phyloP scores from a whole-genome alignment of 2,797 vertebrate species.

The Cetoscarus ocellatus region DNA sequence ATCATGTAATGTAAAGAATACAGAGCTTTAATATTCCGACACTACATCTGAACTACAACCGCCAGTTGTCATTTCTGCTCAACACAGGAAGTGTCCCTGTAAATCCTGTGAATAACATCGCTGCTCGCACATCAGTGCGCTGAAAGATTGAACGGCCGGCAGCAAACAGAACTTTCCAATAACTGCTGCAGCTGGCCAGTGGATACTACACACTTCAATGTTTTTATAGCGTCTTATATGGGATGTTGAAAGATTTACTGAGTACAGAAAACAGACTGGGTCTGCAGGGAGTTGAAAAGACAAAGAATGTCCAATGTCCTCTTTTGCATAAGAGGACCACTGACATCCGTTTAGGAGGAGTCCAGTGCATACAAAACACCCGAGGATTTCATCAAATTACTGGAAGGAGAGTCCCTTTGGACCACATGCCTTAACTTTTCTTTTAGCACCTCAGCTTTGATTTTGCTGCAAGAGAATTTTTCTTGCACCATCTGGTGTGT shows the following conservation, averaged over 20 bases:
- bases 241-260: slow-evolving; percentile 42
- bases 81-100: slow-evolving; percentile 53
- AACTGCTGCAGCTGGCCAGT: slow-evolving; percentile 39
- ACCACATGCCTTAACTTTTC: slow-evolving; percentile 34
- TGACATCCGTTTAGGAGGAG: slow-evolving; percentile 57
- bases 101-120: slow-evolving; percentile 29
- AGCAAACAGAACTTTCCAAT: slow-evolving; percentile 42
- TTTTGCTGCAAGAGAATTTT: slow-evolving; percentile 38
- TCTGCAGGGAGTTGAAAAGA: slow-evolving; percentile 36
- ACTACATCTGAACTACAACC: slow-evolving; percentile 18
- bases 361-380: slow-evolving; percentile 37
- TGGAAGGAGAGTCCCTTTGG: slow-evolving; percentile 37
- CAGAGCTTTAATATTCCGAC: slow-evolving; percentile 2
- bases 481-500: slow-evolving; percentile 53
- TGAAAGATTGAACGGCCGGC: slow-evolving; percentile 53
- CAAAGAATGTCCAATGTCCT: slow-evolving; percentile 55
- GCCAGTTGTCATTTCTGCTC: slow-evolving; percentile 25
- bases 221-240: slow-evolving; percentile 39
- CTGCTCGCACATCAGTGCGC: slow-evolving; percentile 19
- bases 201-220: slow-evolving; percentile 34
- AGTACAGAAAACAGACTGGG: slow-evolving; percentile 20
- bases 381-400: slow-evolving; percentile 32
- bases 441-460: slow-evolving; percentile 37
- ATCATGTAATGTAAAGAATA: slow-evolving; percentile 16
- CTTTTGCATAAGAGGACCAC: slow-evolving; percentile 32